These are phyloP conservation scores for Nesidiocoris tenuis DNA, from an alignment of 2,888 invertebrate species.

Conservation along the genomic window DNA sequence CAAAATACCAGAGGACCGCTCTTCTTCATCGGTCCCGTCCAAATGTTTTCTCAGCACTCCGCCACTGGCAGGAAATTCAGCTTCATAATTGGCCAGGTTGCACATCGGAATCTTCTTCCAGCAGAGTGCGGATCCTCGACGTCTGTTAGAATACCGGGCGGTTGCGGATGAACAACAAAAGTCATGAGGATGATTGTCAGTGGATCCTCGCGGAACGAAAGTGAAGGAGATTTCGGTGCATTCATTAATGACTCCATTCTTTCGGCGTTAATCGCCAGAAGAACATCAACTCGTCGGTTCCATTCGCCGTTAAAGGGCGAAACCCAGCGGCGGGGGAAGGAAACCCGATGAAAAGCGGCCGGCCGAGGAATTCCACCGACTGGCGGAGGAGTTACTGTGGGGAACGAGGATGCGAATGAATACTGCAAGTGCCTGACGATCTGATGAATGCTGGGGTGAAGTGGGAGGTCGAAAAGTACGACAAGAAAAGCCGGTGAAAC, in stretches of 20 bases:
- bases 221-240: too few species aligned
- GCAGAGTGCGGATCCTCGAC: too few species aligned
- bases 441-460: not conserved
- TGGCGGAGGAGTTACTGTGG: not conserved
- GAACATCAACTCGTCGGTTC: constrained; percentile 25
- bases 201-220: too few species aligned
- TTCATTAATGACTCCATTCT: constrained; percentile 29
- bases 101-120: too few species aligned
- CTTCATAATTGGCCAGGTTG: too few species aligned
- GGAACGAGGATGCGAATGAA: not conserved
- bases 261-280: constrained; percentile 22
- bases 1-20: too few species aligned
- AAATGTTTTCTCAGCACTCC: too few species aligned
- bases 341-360: constrained; percentile 11
- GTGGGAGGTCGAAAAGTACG: constrained; percentile 25
- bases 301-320: constrained; percentile 24
- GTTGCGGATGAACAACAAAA: too few species aligned
- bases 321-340: not conserved
- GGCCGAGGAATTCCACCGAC: not conserved
- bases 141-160: too few species aligned
- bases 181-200: too few species aligned
- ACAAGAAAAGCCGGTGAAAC: constrained; percentile 38
- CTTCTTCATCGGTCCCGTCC: too few species aligned
- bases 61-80: too few species aligned
- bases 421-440: not conserved